phyloP scores from a whole-genome alignment of 2,888 invertebrate genomes.

The Neoscelio sp. region DNA sequence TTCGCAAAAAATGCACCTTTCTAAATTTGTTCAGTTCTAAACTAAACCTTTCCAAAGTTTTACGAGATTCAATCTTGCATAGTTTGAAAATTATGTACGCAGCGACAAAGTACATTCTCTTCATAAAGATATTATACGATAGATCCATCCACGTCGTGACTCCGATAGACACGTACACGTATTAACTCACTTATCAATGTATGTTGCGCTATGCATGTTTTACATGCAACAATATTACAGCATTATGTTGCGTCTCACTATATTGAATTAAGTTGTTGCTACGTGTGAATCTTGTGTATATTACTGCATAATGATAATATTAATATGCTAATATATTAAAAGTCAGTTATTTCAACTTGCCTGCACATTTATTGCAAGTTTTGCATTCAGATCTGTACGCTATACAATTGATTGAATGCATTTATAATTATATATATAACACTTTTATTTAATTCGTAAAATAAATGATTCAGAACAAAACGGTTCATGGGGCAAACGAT shows the following conservation, averaged over 20 bases:
- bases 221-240: conserved; percentile 20
- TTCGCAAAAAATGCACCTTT: too few relatives aligned
- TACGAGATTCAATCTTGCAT: conserved; percentile 15
- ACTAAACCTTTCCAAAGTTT: not conserved
- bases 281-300: conserved; percentile 3
- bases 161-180: conserved; percentile 19
- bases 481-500: too few relatives aligned
- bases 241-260: conserved; percentile 4
- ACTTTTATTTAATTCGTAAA: too few relatives aligned
- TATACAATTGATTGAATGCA: too few relatives aligned
- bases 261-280: conserved; percentile 23
- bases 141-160: conserved; percentile 26
- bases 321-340: too few relatives aligned
- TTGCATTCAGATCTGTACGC: too few relatives aligned
- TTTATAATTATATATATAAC: too few relatives aligned
- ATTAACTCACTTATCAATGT: conserved; percentile 34
- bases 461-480: too few relatives aligned
- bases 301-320: conserved; percentile 5
- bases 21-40: not conserved
- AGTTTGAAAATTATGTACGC: conserved; percentile 22
- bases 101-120: conserved; percentile 21
- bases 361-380: too few relatives aligned
- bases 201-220: not conserved
- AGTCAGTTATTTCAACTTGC: too few relatives aligned
- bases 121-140: conserved; percentile 33